These are phyloP conservation scores for Pseudopleuronectes americanus DNA, from an alignment of 2,797 vertebrate genomes.

Conservation along the genomic window DNA sequence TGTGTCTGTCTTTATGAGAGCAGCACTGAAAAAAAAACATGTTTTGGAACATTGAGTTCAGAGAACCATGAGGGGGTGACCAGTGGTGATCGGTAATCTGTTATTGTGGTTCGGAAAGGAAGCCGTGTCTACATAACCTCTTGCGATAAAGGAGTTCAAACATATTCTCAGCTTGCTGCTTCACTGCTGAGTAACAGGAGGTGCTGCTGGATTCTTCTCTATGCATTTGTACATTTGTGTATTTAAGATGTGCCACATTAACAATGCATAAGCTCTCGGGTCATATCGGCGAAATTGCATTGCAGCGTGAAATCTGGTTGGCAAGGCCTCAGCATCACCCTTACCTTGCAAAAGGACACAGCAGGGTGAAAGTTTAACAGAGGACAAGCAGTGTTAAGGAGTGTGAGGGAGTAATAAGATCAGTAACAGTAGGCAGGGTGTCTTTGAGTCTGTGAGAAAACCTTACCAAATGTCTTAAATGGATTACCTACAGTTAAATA, in stretches of 20 bases:
- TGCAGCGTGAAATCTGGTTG: conserved; percentile 49
- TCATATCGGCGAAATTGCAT: conserved; percentile 45
- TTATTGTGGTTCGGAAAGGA: conserved; percentile 66
- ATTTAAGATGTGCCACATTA: conserved; percentile 47
- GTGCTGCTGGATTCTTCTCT: conserved; percentile 17
- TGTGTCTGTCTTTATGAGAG: conserved; percentile 37
- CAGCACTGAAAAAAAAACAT: conserved; percentile 41
- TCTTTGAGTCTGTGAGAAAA: conserved; percentile 14
- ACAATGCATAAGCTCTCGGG: conserved; percentile 41
- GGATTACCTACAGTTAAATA: conserved; percentile 14
- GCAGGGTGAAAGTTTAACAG: conserved; percentile 43
- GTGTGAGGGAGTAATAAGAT: conserved; percentile 29
- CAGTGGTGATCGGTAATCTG: conserved; percentile 55
- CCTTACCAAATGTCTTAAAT: conserved; percentile 12
- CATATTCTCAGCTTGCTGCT: conserved; percentile 46
- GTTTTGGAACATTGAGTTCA: conserved; percentile 68
- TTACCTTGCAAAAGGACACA: conserved; percentile 34
- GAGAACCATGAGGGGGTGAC: conserved; percentile 32
- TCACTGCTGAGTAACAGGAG: conserved; percentile 40
- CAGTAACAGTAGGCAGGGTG: conserved; percentile 21
- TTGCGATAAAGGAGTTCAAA: conserved; percentile 48
- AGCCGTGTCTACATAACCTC: conserved; percentile 44
- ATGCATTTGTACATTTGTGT: conserved; percentile 25
- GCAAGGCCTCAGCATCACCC: conserved; percentile 25
- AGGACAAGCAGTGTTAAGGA: conserved; percentile 40